Conservation (phyloP, 2,888 invertebrate genomes). For the Heliconius charithonia region DNA sequence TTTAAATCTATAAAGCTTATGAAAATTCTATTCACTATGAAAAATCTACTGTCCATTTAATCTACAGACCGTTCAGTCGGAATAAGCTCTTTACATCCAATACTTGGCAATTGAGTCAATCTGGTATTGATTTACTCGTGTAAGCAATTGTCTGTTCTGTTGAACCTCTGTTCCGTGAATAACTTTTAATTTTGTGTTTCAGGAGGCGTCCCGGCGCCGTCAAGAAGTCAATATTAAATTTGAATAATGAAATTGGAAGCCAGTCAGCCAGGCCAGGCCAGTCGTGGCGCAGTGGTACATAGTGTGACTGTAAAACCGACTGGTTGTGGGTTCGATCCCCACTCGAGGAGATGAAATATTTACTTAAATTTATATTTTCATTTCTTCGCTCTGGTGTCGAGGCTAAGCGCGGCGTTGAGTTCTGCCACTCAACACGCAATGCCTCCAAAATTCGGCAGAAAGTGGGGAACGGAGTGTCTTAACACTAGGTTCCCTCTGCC, state of each 20-base stretch:
- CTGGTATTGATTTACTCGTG: neutral
- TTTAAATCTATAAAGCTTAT: neutral
- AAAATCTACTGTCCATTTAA: constrained; percentile 5
- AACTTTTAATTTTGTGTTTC: neutral
- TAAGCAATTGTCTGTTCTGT: neutral
- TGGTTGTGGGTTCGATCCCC: too few species aligned
- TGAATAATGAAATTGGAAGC: neutral
- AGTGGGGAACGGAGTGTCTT: too few species aligned
- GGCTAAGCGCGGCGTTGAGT: too few species aligned
- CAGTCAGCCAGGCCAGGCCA: too few species aligned
- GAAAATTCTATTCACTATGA: neutral
- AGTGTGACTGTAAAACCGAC: too few species aligned
- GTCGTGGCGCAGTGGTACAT: too few species aligned
- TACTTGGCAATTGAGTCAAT: constrained; percentile 8
- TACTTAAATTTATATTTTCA: too few species aligned
- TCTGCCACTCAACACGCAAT: too few species aligned
- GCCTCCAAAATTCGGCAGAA: too few species aligned
- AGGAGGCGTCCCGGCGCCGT: neutral
- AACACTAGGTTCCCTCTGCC: too few species aligned
- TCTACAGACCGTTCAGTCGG: neutral
- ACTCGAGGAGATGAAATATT: too few species aligned
- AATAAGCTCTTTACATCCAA: constrained; percentile 5
- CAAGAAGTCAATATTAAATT: neutral
- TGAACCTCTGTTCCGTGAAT: neutral
- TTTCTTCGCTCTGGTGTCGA: too few species aligned